Percentiles rank a stretch among this genome's conserved stretches.
Conservation (phyloP, 2,888 invertebrate species). For the Sinentomon sp. region DNA sequence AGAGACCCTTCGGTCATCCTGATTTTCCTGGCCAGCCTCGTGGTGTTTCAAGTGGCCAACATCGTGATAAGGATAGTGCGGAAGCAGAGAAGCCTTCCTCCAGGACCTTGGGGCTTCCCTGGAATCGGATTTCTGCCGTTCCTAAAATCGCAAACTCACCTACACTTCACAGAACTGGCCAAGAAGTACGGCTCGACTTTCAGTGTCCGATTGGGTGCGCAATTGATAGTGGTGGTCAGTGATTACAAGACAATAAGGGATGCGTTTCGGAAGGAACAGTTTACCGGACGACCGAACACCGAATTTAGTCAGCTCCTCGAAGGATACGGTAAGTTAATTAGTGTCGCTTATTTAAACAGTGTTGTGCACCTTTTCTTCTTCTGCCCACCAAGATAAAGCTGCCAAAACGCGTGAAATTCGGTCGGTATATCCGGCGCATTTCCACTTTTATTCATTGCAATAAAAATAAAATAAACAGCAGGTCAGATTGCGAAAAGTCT, state of each 20-base stretch:
- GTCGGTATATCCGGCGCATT: too few relatives aligned
- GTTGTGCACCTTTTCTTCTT: too few relatives aligned
- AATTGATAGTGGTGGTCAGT: constrained; percentile 56
- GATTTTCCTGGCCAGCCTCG: too few relatives aligned
- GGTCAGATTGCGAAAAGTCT: too few relatives aligned
- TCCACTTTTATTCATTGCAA: too few relatives aligned
- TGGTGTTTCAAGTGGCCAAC: too few relatives aligned
- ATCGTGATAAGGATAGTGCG: too few relatives aligned
- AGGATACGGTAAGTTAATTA: constrained; percentile 48
- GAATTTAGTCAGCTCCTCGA: constrained; percentile 60
- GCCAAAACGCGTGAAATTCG: too few relatives aligned
- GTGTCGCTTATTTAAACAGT: not conserved
- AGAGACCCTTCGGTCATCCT: too few relatives aligned
- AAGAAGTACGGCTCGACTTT: constrained; percentile 52
- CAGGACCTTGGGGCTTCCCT: constrained; percentile 68
- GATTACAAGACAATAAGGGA: constrained; percentile 62
- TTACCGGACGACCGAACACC: constrained; percentile 60
- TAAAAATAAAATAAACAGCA: too few relatives aligned
- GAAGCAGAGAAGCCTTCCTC: constrained; percentile 31
- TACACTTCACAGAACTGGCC: constrained; percentile 45
- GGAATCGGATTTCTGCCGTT: constrained; percentile 57
- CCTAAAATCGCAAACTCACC: constrained; percentile 43
- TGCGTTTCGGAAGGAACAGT: constrained; percentile 57
- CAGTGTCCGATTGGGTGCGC: constrained; percentile 49
- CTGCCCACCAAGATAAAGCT: too few relatives aligned